Conservation (phyloP, 2,113 vertebrate species). For the Elgaria multicarinata region DNA sequence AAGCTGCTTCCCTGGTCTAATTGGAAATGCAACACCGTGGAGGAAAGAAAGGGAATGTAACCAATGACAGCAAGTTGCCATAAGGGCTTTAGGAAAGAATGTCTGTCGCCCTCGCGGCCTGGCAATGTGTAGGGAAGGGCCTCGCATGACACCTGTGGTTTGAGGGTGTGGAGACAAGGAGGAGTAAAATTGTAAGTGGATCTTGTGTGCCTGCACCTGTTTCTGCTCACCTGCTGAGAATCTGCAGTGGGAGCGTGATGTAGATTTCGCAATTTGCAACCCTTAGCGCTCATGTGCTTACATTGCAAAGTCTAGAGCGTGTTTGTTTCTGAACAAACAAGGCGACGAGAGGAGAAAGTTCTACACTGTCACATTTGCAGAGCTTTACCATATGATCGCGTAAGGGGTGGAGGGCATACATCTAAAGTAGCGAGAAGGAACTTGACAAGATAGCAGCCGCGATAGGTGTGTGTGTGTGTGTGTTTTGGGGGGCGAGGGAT, state of each 20-base stretch:
- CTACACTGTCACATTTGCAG: too few species aligned
- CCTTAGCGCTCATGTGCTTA: fast-evolving
- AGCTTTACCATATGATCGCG: too few species aligned
- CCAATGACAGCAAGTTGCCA: conserved; percentile 4
- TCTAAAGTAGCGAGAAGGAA: background rate
- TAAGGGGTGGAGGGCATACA: background rate
- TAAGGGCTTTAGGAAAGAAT: fast-evolving
- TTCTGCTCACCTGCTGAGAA: conserved; percentile 3
- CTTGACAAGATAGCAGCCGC: too few species aligned
- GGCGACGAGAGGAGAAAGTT: background rate
- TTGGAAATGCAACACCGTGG: conserved; percentile 10
- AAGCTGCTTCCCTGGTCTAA: background rate
- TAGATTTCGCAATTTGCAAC: conserved; percentile 5
- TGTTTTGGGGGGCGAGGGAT: background rate
- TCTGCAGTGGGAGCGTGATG: background rate
- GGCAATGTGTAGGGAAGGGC: background rate
- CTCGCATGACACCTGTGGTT: fast-evolving
- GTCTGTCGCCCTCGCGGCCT: background rate
- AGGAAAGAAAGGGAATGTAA: background rate
- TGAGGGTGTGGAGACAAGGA: background rate
- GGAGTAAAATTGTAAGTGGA: background rate
- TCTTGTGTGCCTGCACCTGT: background rate
- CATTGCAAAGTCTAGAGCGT: too few species aligned
- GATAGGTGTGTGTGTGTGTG: background rate
- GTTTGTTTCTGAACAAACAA: background rate